phyloP scores from a whole-genome alignment of 2,888 invertebrate species.

The Nasonia oneida region DNA sequence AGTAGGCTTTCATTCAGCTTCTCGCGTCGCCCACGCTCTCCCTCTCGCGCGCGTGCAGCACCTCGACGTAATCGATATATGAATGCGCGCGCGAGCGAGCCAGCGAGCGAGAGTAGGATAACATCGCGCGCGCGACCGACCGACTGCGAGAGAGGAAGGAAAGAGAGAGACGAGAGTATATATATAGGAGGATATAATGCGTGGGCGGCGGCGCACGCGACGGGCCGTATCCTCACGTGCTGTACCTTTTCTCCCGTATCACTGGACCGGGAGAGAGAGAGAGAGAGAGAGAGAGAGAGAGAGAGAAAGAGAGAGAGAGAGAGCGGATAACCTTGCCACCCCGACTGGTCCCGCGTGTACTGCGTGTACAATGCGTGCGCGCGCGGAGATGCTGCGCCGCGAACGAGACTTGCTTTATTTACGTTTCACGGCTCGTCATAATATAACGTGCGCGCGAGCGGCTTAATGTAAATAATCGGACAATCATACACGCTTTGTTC shows the following conservation, averaged over 20 bases:
- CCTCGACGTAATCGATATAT: slow-evolving; percentile 58
- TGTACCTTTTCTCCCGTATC: slow-evolving; percentile 37
- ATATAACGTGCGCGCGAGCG: slow-evolving; percentile 5
- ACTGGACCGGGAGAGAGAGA: neutral
- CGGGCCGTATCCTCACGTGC: slow-evolving; percentile 32
- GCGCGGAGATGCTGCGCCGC: neutral
- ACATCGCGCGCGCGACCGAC: slow-evolving; percentile 59
- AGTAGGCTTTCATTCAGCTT: slow-evolving; percentile 58
- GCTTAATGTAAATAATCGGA: slow-evolving; percentile 50
- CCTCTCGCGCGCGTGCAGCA: slow-evolving; percentile 60
- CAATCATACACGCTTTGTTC: slow-evolving; percentile 29
- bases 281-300: neutral
- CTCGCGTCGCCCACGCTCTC: slow-evolving; percentile 65
- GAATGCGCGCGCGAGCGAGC: slow-evolving; percentile 62
- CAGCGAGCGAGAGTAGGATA: slow-evolving; percentile 52
- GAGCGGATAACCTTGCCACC: slow-evolving; percentile 55
- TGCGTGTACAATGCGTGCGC: neutral
- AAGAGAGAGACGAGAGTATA: slow-evolving; percentile 32
- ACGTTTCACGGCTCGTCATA: slow-evolving; percentile 46
- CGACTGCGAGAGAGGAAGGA: slow-evolving; percentile 36
- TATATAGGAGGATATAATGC: neutral
- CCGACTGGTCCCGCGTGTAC: slow-evolving; percentile 1
- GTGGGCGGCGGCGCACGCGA: slow-evolving; percentile 58
- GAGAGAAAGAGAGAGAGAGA: neutral
- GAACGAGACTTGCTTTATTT: slow-evolving; percentile 49